A percentile compares a stretch with the other conserved stretches of the same genome.
phyloP scores from a whole-genome alignment of 2,888 invertebrate genomes.

The Drosophila algonquin region DNA sequence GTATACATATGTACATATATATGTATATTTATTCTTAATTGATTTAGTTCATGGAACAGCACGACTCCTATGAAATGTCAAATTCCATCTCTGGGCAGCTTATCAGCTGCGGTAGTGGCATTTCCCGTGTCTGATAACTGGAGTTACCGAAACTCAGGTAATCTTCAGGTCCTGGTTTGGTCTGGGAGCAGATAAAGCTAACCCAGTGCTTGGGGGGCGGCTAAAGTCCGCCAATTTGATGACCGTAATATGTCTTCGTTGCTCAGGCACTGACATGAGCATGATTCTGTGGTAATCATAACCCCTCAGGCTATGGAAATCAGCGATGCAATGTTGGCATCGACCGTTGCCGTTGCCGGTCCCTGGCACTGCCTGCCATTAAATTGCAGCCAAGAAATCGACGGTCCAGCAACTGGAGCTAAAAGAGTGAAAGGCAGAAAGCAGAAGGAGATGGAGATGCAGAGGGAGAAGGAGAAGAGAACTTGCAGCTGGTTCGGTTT shows the following conservation, averaged over 20 bases:
- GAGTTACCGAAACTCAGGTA: not conserved
- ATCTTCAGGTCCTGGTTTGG: not conserved
- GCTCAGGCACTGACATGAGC: conserved; percentile 21
- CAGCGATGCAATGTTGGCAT: conserved; percentile 44
- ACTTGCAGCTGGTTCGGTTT: conserved; percentile 32
- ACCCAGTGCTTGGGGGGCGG: conserved; percentile 23
- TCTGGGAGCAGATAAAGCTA: not conserved
- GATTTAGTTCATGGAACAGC: too few species aligned
- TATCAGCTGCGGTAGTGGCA: too few species aligned
- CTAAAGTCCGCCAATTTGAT: conserved; percentile 10
- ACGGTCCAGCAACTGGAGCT: conserved; percentile 19
- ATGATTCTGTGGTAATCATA: conserved; percentile 42
- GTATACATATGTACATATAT: too few species aligned
- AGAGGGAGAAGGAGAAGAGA: conserved; percentile 10
- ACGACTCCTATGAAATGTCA: too few species aligned
- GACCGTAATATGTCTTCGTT: conserved; percentile 43
- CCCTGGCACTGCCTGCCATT: conserved; percentile 29
- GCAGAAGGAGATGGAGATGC: not conserved
- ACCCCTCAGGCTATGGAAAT: conserved; percentile 59
- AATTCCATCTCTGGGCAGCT: too few species aligned
- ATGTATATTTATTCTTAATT: too few species aligned
- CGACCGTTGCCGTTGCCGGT: not conserved
- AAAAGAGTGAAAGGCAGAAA: conserved; percentile 36
- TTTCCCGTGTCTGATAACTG: too few species aligned
- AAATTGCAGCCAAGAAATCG: conserved; percentile 52